Evolutionary conservation across 1,140 invertebrate genomes (phyloP), one percentile per base, ranked within the genome.

Genomic region (Muscidifurax raptorellus): DNA sequence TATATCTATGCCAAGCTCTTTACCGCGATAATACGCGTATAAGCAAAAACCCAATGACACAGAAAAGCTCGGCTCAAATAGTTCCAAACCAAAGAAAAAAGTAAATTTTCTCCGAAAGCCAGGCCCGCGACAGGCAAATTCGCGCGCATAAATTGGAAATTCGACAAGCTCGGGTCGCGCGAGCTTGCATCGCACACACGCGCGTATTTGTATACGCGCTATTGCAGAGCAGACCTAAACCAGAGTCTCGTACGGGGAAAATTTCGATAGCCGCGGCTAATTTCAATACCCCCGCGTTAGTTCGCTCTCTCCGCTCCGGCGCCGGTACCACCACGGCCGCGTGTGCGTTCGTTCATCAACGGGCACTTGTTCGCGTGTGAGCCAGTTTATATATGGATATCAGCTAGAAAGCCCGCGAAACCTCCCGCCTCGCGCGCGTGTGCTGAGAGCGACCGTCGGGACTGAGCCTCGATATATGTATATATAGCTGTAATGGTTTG

Each of bases 251-350:
- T 12, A 52, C 71, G 27, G 7, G 44, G 2, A 18, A 27, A 84
- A 67, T 80, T 69, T 40, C 78, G 71, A 80, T 74, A 59, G 69
- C 75, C 25, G 47, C 40, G 67, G 30, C 72, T 85, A 80, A 80
- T 85, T 82, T 74, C 69, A 82, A 82, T 82, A 82, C 30, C 18
- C 69, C 30, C 52, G 30, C 36, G 25, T 77, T 32, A 64, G 75
- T 71, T 71, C 47, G 78, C 30, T 72, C 44, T 47, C 44, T 40
- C 36, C 36, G 1, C 36, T 6, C 36, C 9, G 5, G 5, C 32
- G 32, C 74, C 18, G 52, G 22, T 83, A 36, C 25, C 66, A 47
- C 52, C 10, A 2, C 52, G 47, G 83, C 25, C 52, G 22, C 27
- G 69, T 36, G 2, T 12, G 15, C 40, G 36, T 74, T 82, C 40